These are phyloP conservation scores for Malacoraja senta DNA, from an alignment of 2,797 vertebrate genomes.

Conservation along the genomic window DNA sequence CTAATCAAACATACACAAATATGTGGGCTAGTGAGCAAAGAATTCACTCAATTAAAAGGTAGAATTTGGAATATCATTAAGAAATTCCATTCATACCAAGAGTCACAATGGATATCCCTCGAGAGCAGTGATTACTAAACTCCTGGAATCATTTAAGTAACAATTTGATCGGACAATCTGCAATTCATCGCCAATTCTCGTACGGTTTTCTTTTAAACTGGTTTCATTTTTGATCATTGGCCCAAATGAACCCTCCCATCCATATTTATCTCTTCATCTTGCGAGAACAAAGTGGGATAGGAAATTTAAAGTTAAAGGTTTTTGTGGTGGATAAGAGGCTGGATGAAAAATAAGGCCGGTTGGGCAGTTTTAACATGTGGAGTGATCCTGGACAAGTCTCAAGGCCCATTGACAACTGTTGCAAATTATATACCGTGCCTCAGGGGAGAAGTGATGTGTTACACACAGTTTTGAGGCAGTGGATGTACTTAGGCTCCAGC, in stretches of 20 bases:
- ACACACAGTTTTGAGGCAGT: too few species aligned
- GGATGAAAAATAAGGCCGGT: not conserved
- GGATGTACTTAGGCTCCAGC: not conserved
- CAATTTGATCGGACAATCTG: not conserved
- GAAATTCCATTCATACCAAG: not conserved
- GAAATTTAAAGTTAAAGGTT: conserved; percentile 27
- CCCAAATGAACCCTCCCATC: not conserved
- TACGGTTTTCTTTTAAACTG: not conserved
- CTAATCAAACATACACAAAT: not conserved
- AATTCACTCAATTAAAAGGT: not conserved
- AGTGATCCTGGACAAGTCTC: not conserved
- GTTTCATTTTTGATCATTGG: not conserved
- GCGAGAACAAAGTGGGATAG: not conserved
- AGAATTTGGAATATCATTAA: not conserved
- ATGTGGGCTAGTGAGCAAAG: not conserved
- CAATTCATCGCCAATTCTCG: not conserved
- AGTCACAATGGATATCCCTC: not conserved
- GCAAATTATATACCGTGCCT: not conserved
- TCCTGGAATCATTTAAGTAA: not conserved
- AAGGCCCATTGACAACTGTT: not conserved
- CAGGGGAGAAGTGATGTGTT: not conserved
- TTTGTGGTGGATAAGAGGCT: not conserved
- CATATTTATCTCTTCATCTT: not conserved
- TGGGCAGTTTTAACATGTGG: not conserved
- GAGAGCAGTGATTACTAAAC: not conserved